Evolutionary conservation across 1,140 invertebrate genomes (phyloP), one percentile per base, ranked within the genome.

Genomic region (Thaumetopoea pityocampa): DNA sequence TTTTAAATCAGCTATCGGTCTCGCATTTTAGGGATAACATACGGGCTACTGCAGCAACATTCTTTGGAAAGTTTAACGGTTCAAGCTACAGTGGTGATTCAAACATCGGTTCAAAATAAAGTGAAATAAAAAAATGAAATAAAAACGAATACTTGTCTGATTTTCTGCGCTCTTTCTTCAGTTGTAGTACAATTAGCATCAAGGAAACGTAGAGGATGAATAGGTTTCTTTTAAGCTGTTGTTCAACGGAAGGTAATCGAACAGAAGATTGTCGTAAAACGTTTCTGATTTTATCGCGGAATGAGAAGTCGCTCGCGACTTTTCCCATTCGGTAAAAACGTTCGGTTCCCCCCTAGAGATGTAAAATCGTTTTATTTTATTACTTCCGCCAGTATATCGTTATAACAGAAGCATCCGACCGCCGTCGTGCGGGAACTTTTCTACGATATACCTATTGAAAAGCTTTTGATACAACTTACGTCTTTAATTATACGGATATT

Each of bases 281-380:
- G 79, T 79, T 80, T 63, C 63, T 59, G 77, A 83, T 83, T 83
- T 83, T 79, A 83, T 83, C 77, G 72, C 63, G 58, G 63, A 79
- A 83, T 79, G 79, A 80, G 72, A 79, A 83, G 76, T 83, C 67
- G 69, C 76, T 70, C 61, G 74, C 72, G 72, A 83, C 65, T 80
- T 82, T 80, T 80, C 72, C 73, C 76, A 78, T 83, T 80, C 72
- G 59, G 71, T 72, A 80, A 80, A 83, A 83, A 83, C 68, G 76
- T 73, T 78, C 72, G 67, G 71, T 73, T 79, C n/a, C 76, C 76
- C 74, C 74, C 68, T 72, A 59, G 68, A 83, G 71, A 83, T 83
- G 79, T 83, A 83, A 83, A 83, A 83, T 83, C 73, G 76, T 83
- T 83, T 83, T 80, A 83, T 83, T 83, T 80, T 83, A 83, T 79